phyloP scores from a whole-genome alignment of 2,888 invertebrate species.

The Bibio marci region DNA sequence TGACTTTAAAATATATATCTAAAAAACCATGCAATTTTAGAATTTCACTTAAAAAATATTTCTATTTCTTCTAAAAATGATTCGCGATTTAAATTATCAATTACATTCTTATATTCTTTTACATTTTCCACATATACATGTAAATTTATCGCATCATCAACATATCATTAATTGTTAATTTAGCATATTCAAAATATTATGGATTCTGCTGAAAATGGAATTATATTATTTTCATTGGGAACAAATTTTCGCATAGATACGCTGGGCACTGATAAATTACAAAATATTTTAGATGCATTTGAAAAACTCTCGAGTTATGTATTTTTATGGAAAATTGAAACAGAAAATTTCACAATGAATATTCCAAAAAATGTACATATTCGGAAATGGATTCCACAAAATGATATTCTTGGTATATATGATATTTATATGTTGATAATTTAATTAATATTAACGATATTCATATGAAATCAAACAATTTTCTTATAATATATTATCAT shows the following conservation, averaged over 20 bases:
- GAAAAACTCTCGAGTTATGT: slow-evolving; percentile 4
- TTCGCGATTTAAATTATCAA: too few species aligned
- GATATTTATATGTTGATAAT: slow-evolving; percentile 2
- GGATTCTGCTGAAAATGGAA: slow-evolving; percentile 6
- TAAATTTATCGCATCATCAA: too few species aligned
- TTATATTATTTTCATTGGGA: slow-evolving; percentile 7
- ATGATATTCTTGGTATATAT: slow-evolving; percentile 31
- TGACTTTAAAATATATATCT: too few species aligned
- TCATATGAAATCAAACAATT: too few species aligned
- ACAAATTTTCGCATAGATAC: slow-evolving; percentile 5
- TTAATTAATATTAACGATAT: slow-evolving; percentile 1
- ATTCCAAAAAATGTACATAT: slow-evolving; percentile 29
- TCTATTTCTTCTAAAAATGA: too few species aligned
- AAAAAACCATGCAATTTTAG: too few species aligned
- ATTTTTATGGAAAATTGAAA: slow-evolving; percentile 7
- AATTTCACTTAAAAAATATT: too few species aligned
- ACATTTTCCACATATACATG: too few species aligned
- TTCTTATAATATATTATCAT: neutral
- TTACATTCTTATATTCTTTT: too few species aligned
- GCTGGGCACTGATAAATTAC: slow-evolving; percentile 1
- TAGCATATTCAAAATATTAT: slow-evolving; percentile 12
- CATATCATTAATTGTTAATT: too few species aligned
- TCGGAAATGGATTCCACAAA: slow-evolving; percentile 33
- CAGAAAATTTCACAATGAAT: slow-evolving; percentile 9
- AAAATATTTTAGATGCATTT: slow-evolving; percentile 5